Percentiles rank a stretch among this genome's conserved stretches.
These are phyloP conservation scores for Mastacembelus armatus DNA, from an alignment of 2,797 vertebrate genomes.

Conservation along the genomic window DNA sequence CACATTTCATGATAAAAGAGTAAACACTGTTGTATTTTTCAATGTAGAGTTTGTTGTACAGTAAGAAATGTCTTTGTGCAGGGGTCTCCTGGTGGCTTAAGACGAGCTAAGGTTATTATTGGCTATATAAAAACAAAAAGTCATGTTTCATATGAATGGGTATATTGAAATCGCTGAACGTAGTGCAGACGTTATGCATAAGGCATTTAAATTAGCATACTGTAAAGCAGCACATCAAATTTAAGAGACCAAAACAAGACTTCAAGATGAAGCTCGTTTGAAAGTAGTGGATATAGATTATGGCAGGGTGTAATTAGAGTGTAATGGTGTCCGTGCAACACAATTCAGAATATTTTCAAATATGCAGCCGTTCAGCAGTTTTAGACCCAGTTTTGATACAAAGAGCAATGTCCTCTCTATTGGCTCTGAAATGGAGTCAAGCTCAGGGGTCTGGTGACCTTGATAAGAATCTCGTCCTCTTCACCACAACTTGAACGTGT, in stretches of 20 bases:
- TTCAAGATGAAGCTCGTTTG: constrained; percentile 1
- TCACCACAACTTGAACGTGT: constrained; percentile 34
- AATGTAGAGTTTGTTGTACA: too few species aligned
- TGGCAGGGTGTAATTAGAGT: neutral
- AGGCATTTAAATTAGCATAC: too few species aligned
- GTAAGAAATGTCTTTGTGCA: too few species aligned
- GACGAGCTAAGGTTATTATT: too few species aligned
- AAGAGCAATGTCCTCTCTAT: constrained; percentile 26
- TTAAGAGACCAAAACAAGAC: neutral
- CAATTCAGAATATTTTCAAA: too few species aligned
- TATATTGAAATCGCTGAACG: too few species aligned
- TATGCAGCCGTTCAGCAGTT: too few species aligned
- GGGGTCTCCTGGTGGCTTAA: too few species aligned
- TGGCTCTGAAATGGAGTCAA: constrained; percentile 29
- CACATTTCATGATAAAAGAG: too few species aligned
- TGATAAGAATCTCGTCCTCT: constrained; percentile 65
- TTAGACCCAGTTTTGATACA: constrained; percentile 10
- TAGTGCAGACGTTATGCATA: too few species aligned
- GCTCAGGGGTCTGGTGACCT: constrained; percentile 46
- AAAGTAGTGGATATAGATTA: neutral
- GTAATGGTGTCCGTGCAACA: neutral
- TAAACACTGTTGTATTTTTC: too few species aligned
- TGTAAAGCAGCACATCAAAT: too few species aligned
- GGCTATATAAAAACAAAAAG: neutral
- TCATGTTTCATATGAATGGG: neutral